A percentile compares a stretch with the other conserved stretches of the same genome.
Evolutionary conservation across 2,888 invertebrate species (phyloP).

Genomic region (Magallana nippona): DNA sequence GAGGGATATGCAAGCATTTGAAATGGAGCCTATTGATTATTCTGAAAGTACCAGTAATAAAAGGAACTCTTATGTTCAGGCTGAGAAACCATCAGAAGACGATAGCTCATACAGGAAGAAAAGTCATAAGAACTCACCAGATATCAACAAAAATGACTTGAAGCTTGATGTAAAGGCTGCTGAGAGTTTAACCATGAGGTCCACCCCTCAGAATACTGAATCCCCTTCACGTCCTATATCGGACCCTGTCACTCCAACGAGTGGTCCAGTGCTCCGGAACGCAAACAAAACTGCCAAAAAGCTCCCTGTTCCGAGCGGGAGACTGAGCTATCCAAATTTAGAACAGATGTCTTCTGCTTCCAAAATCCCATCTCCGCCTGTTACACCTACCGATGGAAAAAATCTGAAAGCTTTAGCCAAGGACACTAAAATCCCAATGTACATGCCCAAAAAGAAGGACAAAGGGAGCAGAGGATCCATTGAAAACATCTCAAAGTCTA

Average conservation of each 20-base stretch:
- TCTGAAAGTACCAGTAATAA: not conserved
- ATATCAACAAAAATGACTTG: slow-evolving; percentile 31
- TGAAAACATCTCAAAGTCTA: slow-evolving; percentile 59
- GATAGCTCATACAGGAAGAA: slow-evolving; percentile 35
- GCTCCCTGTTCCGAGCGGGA: slow-evolving; percentile 41
- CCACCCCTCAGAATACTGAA: slow-evolving; percentile 1
- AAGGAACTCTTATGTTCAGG: slow-evolving; percentile 45
- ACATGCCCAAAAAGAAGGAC: slow-evolving; percentile 52
- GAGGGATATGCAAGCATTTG: slow-evolving; percentile 11
- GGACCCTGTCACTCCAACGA: not conserved
- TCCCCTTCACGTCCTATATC: not conserved
- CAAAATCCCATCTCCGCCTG: slow-evolving; percentile 46
- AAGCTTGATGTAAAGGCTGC: slow-evolving; percentile 24
- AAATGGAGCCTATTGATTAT: not conserved
- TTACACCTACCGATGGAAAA: slow-evolving; percentile 46
- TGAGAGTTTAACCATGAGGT: not conserved
- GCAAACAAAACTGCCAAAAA: slow-evolving; percentile 44
- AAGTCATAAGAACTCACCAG: not conserved
- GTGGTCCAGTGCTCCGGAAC: not conserved
- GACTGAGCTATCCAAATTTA: slow-evolving; percentile 49
- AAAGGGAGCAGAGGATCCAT: slow-evolving; percentile 44
- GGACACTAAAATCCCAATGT: slow-evolving; percentile 65
- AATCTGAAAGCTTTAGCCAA: slow-evolving; percentile 45
- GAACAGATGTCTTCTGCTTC: slow-evolving; percentile 45
- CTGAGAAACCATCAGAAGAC: slow-evolving; percentile 44